Conservation (phyloP, 1,140 invertebrate species). For the Papilio aristodemus region DNA sequence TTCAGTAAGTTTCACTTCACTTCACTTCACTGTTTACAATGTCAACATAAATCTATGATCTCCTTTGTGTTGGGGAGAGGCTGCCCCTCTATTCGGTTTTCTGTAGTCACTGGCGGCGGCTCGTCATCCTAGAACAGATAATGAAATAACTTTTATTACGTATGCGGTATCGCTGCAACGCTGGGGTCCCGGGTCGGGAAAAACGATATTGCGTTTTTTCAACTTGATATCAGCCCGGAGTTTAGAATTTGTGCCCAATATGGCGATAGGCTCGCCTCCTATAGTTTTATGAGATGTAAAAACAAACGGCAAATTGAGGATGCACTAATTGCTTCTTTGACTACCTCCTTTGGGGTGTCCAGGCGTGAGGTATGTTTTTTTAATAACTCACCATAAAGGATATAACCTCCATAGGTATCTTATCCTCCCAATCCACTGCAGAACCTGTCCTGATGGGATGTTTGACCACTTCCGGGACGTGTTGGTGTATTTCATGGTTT, state of each 20-base stretch:
- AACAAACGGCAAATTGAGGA: no score
- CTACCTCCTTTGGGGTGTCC: no score
- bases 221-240: no score
- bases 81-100: not conserved
- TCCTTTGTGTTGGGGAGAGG: not conserved
- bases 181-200: no score
- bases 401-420: conserved; percentile 48
- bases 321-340: no score
- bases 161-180: no score
- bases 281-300: no score
- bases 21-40: not conserved
- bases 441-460: not conserved
- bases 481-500: no score
- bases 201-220: no score
- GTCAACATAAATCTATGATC: not conserved
- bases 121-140: not conserved
- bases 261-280: no score
- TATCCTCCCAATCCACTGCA: conserved; percentile 42
- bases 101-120: not conserved
- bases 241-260: no score
- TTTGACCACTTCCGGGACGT: not conserved
- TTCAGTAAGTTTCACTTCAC: no score
- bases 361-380: not conserved
- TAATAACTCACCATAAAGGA: conserved; percentile 42
- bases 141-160: not conserved